These are phyloP conservation scores for Xyliphius kryptos DNA, from an alignment of 2,113 vertebrate species.

Conservation along the genomic window DNA sequence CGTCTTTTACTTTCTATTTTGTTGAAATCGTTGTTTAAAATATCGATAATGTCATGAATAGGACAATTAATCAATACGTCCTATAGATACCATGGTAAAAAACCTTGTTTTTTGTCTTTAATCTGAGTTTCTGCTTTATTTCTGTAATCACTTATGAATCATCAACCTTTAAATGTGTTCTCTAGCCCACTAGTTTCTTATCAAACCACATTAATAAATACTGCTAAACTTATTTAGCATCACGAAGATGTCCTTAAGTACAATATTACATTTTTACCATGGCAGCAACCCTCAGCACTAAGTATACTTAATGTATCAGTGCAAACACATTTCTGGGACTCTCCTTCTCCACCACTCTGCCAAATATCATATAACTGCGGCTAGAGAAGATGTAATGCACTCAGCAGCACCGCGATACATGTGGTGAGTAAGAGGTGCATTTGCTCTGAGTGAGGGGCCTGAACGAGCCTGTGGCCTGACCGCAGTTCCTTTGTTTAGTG, in stretches of 20 bases:
- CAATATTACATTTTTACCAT: background rate
- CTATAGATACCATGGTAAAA: too few relatives aligned
- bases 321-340: background rate
- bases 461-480: slow-evolving; percentile 37
- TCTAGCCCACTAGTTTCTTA: too few relatives aligned
- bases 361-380: slow-evolving; percentile 38
- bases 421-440: slow-evolving; percentile 61
- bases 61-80: too few relatives aligned
- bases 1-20: slow-evolving; percentile 30
- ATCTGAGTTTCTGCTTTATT: too few relatives aligned
- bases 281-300: background rate
- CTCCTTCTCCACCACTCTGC: slow-evolving; percentile 20
- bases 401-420: slow-evolving; percentile 33
- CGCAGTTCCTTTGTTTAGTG: slow-evolving; percentile 40
- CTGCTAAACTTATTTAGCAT: too few relatives aligned
- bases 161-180: too few relatives aligned
- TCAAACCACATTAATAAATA: too few relatives aligned
- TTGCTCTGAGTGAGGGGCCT: slow-evolving; percentile 49
- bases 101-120: too few relatives aligned
- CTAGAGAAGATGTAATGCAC: slow-evolving; percentile 40
- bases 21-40: too few relatives aligned
- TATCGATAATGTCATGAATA: too few relatives aligned
- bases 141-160: too few relatives aligned
- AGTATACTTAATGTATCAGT: background rate
- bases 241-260: background rate